Base-by-base conservation (phyloP, 1,140 invertebrate genomes). In the Listronotus bonariensis region DNA sequence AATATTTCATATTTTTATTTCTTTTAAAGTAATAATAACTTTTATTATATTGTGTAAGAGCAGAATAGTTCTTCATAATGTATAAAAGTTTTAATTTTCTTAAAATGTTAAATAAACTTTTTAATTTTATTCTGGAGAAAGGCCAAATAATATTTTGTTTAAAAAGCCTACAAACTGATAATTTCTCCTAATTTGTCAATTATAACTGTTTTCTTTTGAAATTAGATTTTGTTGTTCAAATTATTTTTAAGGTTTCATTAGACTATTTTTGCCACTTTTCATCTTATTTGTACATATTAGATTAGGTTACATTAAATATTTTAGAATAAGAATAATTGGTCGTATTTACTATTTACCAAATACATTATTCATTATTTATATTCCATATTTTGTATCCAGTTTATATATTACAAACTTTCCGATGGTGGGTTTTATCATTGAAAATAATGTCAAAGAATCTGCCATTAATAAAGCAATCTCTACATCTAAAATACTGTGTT, bases 341-440 rank as follows among this genome's bases (percentile, higher is more conserved):
- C 42, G 34, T 62, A 62, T 62, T 53, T 53, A 53, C 17, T 62
- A 53, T 43, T 54, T 62, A 62, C 59, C 49, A 62, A 53, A 53
- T 62, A 53, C 46, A 51, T 51, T 31, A 52, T 52, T 61, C 58
- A 52, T 61, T 61, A 61, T 61, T 61, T 61, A 61, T 61, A 61
- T 61, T 51, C 58, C 58, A 61, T 46, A 61, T 61, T 61, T 53
- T 61, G 46, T 61, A 61, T 58, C 43, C 15, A 58, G 43, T 58
- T 58, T 58, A 58, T 58, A 58, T 46, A 58, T 12, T 18, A 18
- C 34, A 36, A 36, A 36, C 34, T 36, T 36, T 36, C 34, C 34
- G 65, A 72, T 36, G 34, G 34, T 36, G 34, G 34, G 34, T 10
- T 36, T 26, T 12, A 36, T 36, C 8, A 36, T 36, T 36, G 20